Evolutionary conservation across 2,797 vertebrate genomes (phyloP), one percentile per base, ranked within the genome.

Genomic region (Paguma larvata): DNA sequence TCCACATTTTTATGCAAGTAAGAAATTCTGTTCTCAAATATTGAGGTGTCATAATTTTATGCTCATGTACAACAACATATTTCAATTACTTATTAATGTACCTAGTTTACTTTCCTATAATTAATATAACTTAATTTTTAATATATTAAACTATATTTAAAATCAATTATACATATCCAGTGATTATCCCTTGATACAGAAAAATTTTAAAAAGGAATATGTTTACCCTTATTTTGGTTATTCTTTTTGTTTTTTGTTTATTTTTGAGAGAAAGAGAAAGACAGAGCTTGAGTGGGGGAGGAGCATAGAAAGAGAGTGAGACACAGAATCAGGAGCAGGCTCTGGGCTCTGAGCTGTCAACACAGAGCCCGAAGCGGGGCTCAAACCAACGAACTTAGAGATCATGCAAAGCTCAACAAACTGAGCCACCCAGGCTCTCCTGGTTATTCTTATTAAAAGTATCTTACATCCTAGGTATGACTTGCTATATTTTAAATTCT

Each of bases 131-230:
- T 88, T 84, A 77, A 41, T 56, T 91, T 96, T 21, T 25, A 62
- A 68, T 0, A 4, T 77, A 86, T 83, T 86, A 70, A 65, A 92
- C 88, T 48, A 78, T 5, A 10, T 86, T 80, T 93, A 23, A 70
- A 30, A 91, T 90, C 13, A 83, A 18, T 63, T 56, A 68, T 68
- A 46, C 1, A n/a, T 30, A 19, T 83, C 23, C 34, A 63, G 25
- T 70, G 19, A 63, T 18, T 91, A 65, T 63, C 25, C 18, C 9
- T 78, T 87, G 51, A 63, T 27, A 79, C 3, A n/a, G 8, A 84
- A 46, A 84, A 48, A 82, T 70, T 70, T 93, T 79, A 23, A 59
- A 94, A 87, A 41, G 18, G 80, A 85, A 77, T 90, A 59, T 65
- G 30, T 70, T 53, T 77, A n/a, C 13, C 2, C 12, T 90, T 23